Percentiles rank a stretch among this genome's conserved stretches.
Conservation (phyloP, 2,888 invertebrate species). For the Epicampocera succincta region DNA sequence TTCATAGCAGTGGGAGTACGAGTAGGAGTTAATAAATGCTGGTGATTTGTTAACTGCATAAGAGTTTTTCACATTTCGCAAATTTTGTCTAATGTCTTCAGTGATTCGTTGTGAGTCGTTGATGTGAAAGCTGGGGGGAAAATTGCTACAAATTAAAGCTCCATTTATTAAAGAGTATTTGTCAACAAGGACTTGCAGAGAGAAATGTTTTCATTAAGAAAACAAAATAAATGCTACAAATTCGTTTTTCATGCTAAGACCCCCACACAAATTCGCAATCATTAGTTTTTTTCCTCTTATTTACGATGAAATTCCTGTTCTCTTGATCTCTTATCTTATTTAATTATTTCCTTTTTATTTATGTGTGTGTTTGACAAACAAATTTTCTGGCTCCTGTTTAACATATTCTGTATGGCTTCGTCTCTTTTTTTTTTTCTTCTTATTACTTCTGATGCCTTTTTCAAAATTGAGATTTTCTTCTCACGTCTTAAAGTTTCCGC, state of each 20-base stretch:
- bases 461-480: conserved; percentile 61
- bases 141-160: conserved; percentile 68
- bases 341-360: conserved; percentile 60
- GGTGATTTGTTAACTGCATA: conserved; percentile 70
- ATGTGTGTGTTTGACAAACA: conserved; percentile 51
- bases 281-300: conserved; percentile 10
- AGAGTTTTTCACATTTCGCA: conserved; percentile 43
- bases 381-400: conserved; percentile 52
- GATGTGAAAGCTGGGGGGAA: conserved; percentile 51
- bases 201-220: not conserved
- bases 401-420: conserved; percentile 27
- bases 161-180: conserved; percentile 55
- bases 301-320: conserved; percentile 45
- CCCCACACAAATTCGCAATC: not conserved
- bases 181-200: conserved; percentile 27
- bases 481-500: conserved; percentile 66
- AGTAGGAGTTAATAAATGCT: conserved; percentile 64
- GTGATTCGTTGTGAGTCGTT: conserved; percentile 13
- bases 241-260: conserved; percentile 13
- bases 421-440: not conserved
- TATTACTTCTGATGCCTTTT: conserved; percentile 23
- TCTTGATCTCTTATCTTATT: conserved; percentile 64
- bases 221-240: conserved; percentile 23
- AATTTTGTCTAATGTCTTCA: conserved; percentile 10
- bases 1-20: conserved; percentile 5